Percentiles rank a stretch among this genome's conserved stretches.
Conservation (phyloP, 2,113 vertebrate species). For the Rhinolophus ferrumequinum region DNA sequence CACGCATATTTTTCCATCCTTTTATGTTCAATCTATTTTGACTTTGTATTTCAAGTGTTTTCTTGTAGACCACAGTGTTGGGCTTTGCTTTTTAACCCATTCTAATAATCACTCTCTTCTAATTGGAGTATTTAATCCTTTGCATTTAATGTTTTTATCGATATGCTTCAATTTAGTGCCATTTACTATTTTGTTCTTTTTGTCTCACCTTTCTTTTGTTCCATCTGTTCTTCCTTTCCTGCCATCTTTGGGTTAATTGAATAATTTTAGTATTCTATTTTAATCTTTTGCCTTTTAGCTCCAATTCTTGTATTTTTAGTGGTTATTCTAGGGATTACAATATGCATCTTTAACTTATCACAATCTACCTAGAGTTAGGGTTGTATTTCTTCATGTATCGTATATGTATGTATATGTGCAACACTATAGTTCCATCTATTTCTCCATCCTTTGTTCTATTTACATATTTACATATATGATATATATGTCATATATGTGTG, state of each 20-base stretch:
- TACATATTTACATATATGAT: neutral
- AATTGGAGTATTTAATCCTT: neutral
- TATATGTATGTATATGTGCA: neutral
- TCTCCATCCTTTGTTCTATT: neutral
- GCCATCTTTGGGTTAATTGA: neutral
- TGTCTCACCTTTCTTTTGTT: neutral
- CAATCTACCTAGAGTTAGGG: neutral
- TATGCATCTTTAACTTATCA: neutral
- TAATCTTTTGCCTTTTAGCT: slow-evolving; percentile 8
- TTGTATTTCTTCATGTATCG: neutral
- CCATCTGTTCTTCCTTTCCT: neutral
- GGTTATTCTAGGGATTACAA: neutral
- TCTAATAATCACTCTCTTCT: neutral
- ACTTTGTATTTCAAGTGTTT: slow-evolving; percentile 37
- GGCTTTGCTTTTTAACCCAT: neutral
- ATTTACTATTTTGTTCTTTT: neutral
- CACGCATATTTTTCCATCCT: neutral
- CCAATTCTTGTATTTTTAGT: neutral
- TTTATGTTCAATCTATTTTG: slow-evolving; percentile 33
- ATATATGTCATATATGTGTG: neutral
- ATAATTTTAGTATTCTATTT: slow-evolving; percentile 10
- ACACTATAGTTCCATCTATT: neutral
- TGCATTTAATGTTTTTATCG: neutral
- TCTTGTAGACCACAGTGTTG: neutral
- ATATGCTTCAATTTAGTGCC: neutral